Percentiles rank a stretch among this genome's conserved stretches.
These are phyloP conservation scores for Lasioglossum leucozonium DNA, from an alignment of 2,888 invertebrate genomes.

Conservation along the genomic window DNA sequence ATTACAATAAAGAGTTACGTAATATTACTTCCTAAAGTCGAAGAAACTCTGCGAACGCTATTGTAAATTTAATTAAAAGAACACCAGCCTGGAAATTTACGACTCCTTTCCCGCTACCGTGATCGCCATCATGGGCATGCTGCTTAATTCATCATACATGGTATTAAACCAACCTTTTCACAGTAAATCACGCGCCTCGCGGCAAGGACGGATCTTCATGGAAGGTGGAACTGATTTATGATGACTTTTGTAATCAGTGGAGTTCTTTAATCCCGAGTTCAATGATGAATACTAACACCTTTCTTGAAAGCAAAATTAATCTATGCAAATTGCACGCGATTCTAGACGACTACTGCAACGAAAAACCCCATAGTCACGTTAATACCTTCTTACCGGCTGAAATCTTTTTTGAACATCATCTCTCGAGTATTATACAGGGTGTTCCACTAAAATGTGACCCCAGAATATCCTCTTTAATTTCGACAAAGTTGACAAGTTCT, in stretches of 20 bases:
- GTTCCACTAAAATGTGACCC: too few relatives aligned
- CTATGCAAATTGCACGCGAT: not conserved
- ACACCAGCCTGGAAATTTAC: conserved; percentile 13
- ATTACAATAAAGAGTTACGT: not conserved
- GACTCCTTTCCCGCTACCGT: conserved; percentile 7
- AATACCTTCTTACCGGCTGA: not conserved
- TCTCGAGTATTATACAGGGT: too few relatives aligned
- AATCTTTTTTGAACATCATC: too few relatives aligned
- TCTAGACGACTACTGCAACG: not conserved
- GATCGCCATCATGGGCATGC: conserved; percentile 1
- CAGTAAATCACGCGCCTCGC: conserved; percentile 21
- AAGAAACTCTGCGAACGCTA: not conserved
- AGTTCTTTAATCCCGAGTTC: not conserved
- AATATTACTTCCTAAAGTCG: not conserved
- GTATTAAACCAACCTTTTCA: conserved; percentile 20
- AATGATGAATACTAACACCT: not conserved
- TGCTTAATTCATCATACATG: conserved; percentile 10
- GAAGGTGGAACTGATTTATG: not conserved
- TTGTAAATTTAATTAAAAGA: not conserved
- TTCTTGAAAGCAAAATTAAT: not conserved
- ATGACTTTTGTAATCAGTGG: conserved; percentile 6
- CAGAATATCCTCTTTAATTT: too few relatives aligned
- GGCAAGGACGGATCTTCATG: conserved; percentile 10
- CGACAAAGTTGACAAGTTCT: too few relatives aligned
- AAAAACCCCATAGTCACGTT: not conserved